phyloP scores from a whole-genome alignment of 2,888 invertebrate genomes.

The Nudaria mundana region DNA sequence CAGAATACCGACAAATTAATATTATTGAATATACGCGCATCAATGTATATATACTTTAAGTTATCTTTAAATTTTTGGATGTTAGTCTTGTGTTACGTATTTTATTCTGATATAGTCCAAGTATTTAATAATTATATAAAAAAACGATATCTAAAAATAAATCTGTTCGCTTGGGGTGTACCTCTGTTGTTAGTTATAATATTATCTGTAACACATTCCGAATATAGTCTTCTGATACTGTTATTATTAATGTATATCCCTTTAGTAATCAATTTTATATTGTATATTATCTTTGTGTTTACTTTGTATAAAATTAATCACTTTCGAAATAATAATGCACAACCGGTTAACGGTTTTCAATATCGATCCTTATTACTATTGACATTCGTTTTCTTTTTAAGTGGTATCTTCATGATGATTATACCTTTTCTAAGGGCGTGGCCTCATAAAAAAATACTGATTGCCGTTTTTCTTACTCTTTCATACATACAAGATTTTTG shows the following conservation, averaged over 20 bases:
- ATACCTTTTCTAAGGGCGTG: neutral
- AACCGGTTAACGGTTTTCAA: neutral
- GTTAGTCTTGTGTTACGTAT: constrained; percentile 14
- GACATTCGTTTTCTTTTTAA: neutral
- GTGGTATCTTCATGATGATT: neutral
- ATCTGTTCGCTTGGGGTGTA: constrained; percentile 10
- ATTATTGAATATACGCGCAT: too few species aligned
- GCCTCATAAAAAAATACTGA: too few species aligned
- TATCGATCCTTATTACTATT: neutral
- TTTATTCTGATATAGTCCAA: constrained; percentile 17
- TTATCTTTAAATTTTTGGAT: constrained; percentile 14
- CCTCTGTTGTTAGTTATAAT: neutral
- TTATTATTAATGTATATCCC: constrained; percentile 1
- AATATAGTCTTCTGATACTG: neutral
- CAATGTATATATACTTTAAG: constrained; percentile 12
- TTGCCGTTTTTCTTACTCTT: neutral
- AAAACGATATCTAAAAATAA: constrained; percentile 10
- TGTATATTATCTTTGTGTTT: neutral
- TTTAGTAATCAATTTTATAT: neutral
- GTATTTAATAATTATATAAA: constrained; percentile 6
- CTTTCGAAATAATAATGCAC: neutral
- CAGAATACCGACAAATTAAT: neutral
- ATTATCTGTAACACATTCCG: constrained; percentile 3
- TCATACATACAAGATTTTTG: neutral
- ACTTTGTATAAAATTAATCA: too few species aligned